These are phyloP conservation scores for Uropsilus gracilis DNA, from an alignment of 2,113 vertebrate genomes.

Conservation along the genomic window DNA sequence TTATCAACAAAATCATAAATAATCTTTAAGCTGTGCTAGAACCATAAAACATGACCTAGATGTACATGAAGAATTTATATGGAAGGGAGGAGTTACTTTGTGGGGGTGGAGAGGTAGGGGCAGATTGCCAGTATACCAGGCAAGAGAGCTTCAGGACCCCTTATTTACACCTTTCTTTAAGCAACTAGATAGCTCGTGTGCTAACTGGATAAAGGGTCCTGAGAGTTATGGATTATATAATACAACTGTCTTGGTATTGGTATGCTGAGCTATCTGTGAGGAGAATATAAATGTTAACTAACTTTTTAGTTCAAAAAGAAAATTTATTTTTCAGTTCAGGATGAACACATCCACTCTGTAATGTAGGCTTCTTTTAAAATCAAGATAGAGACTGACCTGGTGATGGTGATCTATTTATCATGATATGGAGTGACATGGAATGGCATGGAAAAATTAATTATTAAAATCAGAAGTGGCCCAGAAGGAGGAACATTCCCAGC, in stretches of 20 bases:
- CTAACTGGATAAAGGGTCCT: background rate
- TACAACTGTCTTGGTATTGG: background rate
- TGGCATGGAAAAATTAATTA: no score
- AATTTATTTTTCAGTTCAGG: no score
- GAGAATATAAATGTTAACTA: background rate
- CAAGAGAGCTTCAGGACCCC: background rate
- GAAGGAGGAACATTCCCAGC: no score
- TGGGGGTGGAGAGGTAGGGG: background rate
- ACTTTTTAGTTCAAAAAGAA: background rate
- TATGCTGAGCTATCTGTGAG: background rate
- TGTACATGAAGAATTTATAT: background rate
- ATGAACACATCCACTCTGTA: background rate
- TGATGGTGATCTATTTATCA: background rate
- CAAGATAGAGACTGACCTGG: background rate
- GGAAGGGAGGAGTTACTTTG: background rate
- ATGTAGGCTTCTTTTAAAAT: constrained; percentile 43
- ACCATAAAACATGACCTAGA: background rate
- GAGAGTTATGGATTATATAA: background rate
- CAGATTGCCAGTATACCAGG: background rate
- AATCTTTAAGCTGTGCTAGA: background rate
- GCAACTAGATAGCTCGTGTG: background rate
- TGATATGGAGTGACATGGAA: no score
- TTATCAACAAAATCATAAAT: background rate
- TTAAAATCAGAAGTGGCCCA: no score
- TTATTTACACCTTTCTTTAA: background rate